Base-by-base conservation (phyloP, 2,113 vertebrate species). In the Hiodon alosoides region DNA sequence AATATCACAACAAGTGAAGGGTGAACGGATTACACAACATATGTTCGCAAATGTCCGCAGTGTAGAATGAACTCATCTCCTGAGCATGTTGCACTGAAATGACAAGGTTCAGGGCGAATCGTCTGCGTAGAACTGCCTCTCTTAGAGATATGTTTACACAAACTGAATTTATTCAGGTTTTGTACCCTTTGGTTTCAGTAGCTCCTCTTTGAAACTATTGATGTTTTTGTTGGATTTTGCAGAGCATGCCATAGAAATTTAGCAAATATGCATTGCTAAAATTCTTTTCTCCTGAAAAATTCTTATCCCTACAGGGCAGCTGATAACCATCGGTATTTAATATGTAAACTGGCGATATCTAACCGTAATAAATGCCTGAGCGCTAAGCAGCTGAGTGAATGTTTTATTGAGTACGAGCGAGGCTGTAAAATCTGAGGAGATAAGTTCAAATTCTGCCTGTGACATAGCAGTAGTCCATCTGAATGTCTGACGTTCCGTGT, bases 251-350 rank as follows among this genome's bases (percentile, higher is more conserved):
- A 14, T 54, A 55, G 52, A 48, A 54, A 7, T 52, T 54, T n/a
- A 48, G 31, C 31, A 31, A 54, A 69, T 51, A 52, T 69, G 11
- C 55, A 57, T 57, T 57, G 6, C 64, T 68, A 69, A 79, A 2
- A 3, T 16, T 4, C 59, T 73, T 75, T 78, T 59, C 58, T 75
- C 14, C 68, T 77, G 75, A 81, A 75, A 80, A 75, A 79, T 83
- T 76, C 57, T 73, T 61, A 74, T 69, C 82, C 77, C 76, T 65
- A 74, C 76, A 70, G 67, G 76, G 82, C 81, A 84, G 81, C 83
- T 85, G 85, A 88, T 87, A 87, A 81, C 77, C 55, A 69, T 52
- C 57, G 11, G 66, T 84, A 76, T 80, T 81, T 76, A 67, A 72
- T 82, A 53, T 80, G 80, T 79, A 82, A 87, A 85, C 80, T 82